These are phyloP conservation scores for Pseudotriccus pelzelni DNA, from an alignment of 2,797 vertebrate genomes.

Conservation along the genomic window DNA sequence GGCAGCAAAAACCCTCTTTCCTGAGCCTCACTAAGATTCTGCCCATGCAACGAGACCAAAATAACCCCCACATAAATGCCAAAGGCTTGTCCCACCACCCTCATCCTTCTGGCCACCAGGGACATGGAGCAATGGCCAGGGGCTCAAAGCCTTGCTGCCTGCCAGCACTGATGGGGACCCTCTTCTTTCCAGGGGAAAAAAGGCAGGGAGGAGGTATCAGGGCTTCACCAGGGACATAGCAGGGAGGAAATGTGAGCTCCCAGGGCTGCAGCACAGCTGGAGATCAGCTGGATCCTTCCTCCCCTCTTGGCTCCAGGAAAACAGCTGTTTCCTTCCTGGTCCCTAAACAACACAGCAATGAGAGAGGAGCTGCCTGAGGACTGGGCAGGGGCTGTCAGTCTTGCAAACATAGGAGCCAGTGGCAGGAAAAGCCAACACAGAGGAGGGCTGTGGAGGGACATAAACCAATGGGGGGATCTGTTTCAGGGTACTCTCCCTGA, in stretches of 20 bases:
- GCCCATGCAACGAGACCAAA: neutral
- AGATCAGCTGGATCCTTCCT: slow-evolving; percentile 33
- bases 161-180: neutral
- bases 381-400: neutral
- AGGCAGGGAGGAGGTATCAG: neutral
- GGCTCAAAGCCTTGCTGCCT: neutral
- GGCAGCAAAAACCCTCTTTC: neutral
- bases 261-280: neutral
- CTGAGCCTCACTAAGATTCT: neutral
- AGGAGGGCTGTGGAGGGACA: neutral
- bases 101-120: neutral
- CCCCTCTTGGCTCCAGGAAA: neutral
- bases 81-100: neutral
- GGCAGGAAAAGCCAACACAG: neutral
- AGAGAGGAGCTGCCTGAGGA: neutral
- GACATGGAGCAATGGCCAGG: neutral
- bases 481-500: neutral
- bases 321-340: slow-evolving; percentile 34
- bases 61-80: rapidly evolving
- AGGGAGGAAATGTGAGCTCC: neutral
- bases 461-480: neutral
- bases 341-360: neutral
- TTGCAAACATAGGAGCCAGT: neutral
- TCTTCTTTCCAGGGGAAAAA: neutral
- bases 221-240: neutral